These are phyloP conservation scores for Ceratotherium simum DNA, from an alignment of 2,113 vertebrate species.

Conservation along the genomic window DNA sequence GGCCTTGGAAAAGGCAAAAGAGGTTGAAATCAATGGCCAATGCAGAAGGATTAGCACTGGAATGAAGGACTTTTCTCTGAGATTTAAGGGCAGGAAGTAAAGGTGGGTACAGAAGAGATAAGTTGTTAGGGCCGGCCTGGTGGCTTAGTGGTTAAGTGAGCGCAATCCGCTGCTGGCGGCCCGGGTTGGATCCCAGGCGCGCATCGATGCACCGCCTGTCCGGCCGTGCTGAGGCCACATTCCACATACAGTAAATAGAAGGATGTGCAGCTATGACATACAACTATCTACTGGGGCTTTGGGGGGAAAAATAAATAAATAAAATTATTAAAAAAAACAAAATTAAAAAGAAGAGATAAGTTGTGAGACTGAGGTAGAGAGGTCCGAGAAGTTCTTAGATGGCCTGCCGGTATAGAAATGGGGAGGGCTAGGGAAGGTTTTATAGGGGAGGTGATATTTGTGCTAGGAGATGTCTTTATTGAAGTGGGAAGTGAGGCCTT, in stretches of 20 bases:
- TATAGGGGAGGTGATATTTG: neutral
- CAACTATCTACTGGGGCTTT: too few species aligned
- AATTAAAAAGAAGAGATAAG: neutral
- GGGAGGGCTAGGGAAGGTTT: neutral
- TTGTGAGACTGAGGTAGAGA: neutral
- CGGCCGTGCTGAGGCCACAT: too few species aligned
- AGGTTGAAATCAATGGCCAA: neutral
- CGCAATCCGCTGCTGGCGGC: too few species aligned
- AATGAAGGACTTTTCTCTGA: neutral
- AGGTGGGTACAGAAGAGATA: neutral
- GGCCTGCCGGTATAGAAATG: neutral
- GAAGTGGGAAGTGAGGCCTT: constrained; percentile 67
- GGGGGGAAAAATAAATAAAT: too few species aligned
- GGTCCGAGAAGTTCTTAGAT: neutral
- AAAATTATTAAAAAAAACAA: too few species aligned
- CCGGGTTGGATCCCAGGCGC: too few species aligned
- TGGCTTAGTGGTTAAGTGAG: too few species aligned
- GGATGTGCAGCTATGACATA: too few species aligned
- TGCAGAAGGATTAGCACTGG: neutral
- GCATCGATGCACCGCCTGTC: too few species aligned
- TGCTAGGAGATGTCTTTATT: neutral
- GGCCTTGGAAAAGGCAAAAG: neutral
- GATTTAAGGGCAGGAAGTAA: neutral
- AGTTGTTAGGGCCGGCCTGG: neutral
- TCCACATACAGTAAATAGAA: too few species aligned